Base-by-base conservation (phyloP, 2,888 invertebrate species). In the Eristalinus sepulchralis region DNA sequence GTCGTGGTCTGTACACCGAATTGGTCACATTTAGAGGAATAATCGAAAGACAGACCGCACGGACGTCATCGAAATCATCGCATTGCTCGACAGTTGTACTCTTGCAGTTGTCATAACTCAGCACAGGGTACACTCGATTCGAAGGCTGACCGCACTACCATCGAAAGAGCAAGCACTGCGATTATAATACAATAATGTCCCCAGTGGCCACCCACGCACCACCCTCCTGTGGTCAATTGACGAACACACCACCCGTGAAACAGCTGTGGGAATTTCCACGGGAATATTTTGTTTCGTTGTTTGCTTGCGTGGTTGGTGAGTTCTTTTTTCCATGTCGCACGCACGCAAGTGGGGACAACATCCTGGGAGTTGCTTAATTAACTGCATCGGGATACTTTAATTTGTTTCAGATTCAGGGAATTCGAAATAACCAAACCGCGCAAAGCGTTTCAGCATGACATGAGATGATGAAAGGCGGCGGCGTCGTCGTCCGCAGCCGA, bases 351-450 rank as follows among this genome's bases (percentile, higher is more conserved):
- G 63, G 34, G 39, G 68, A 17, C 63, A 47, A 24, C 66, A 64
- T 59, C 57, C 66, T 63, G 17, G 68, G 34, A 59, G 70, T 62
- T 11, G n/a, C 57, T 72, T 82, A 82, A 76, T 82, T 82, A 82
- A 70, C 66, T 20, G 70, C 67, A 13, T 36, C 31, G 33, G 66
- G 55, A n/a, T 72, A 53, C 72, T 77, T 83, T 67, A 72, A 83
- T 72, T 71, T 72, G 66, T 67, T 72, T 67, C 60, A 66, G 77
- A 83, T 77, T 77, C 55, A 71, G 24, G 11, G 27, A 68, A 64
- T 75, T 75, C 68, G 39, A 67, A 82, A 77, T 53, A 71, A 62
- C 66, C 77, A 83, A 72, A 60, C 72, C 72, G 82, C 71, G 67
- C 64, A 72, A 71, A 67, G 66, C 24, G 66, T 76, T 71, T 76